Conservation (phyloP, 2,797 vertebrate genomes). For the Orestias chungarensis region DNA sequence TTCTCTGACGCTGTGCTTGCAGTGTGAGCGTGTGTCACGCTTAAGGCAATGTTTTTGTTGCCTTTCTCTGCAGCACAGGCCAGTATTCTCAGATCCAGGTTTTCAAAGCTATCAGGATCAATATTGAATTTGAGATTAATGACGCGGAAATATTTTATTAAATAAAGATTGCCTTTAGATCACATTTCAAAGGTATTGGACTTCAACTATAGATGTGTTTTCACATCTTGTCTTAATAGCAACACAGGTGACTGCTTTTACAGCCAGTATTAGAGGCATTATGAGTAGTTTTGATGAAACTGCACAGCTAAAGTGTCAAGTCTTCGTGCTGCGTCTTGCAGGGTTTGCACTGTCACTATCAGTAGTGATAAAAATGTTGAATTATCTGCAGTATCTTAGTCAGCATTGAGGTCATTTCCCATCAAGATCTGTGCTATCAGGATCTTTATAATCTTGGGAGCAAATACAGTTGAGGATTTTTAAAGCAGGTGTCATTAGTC, state of each 20-base stretch:
- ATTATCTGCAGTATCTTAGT: slow-evolving; percentile 3
- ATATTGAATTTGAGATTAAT: slow-evolving; percentile 70
- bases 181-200: slow-evolving; percentile 54
- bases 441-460: slow-evolving; percentile 14
- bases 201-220: slow-evolving; percentile 41
- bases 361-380: not conserved
- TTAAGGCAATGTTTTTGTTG: slow-evolving; percentile 32
- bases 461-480: slow-evolving; percentile 31
- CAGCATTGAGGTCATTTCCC: slow-evolving; percentile 1
- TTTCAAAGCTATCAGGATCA: slow-evolving; percentile 61
- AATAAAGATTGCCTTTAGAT: slow-evolving; percentile 51
- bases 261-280: slow-evolving; percentile 22
- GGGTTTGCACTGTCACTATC: not conserved
- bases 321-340: no score
- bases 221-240: slow-evolving; percentile 48
- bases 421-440: slow-evolving; percentile 12
- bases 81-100: slow-evolving; percentile 36
- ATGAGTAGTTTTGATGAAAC: slow-evolving; percentile 27
- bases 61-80: slow-evolving; percentile 24
- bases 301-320: not conserved
- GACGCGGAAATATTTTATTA: slow-evolving; percentile 56
- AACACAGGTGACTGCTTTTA: slow-evolving; percentile 26
- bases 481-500: slow-evolving; percentile 33
- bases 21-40: slow-evolving; percentile 28
- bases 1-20: slow-evolving; percentile 28